Conservation (phyloP, 2,113 vertebrate species). For the Phrynosoma blainvillii region DNA sequence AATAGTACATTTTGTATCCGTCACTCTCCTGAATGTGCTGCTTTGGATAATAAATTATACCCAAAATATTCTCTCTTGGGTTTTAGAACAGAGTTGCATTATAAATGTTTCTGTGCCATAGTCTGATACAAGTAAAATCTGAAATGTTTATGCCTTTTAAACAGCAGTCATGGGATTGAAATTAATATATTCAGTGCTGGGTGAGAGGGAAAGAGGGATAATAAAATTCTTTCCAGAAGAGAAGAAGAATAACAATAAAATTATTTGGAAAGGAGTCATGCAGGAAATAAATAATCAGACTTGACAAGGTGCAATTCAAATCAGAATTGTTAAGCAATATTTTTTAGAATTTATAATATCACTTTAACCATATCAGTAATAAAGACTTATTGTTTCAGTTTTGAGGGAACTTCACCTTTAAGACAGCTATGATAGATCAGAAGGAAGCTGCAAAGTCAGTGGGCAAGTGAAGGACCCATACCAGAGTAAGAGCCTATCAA, state of each 20-base stretch:
- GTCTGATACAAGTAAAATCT: slow-evolving; percentile 32
- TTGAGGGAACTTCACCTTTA: neutral
- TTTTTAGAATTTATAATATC: neutral
- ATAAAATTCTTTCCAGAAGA: slow-evolving; percentile 28
- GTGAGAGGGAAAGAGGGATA: slow-evolving; percentile 1
- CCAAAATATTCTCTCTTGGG: slow-evolving; percentile 11
- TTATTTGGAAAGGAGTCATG: neutral
- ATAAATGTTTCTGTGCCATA: slow-evolving; percentile 24
- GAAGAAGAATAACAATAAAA: slow-evolving; percentile 5
- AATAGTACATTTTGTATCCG: slow-evolving; percentile 20
- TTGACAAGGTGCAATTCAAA: neutral
- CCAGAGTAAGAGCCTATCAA: neutral
- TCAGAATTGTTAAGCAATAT: neutral
- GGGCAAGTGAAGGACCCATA: neutral
- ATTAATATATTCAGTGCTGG: neutral
- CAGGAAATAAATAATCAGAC: slow-evolving; percentile 10
- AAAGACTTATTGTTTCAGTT: neutral
- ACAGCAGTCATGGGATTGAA: neutral
- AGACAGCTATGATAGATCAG: neutral
- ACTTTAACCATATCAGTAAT: neutral
- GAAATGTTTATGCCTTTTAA: slow-evolving; percentile 34
- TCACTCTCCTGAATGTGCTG: slow-evolving; percentile 32
- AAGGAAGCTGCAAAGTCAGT: neutral
- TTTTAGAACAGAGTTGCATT: slow-evolving; percentile 32
- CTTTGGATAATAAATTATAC: neutral